Conservation (phyloP, 2,888 invertebrate genomes). For the Pteria penguin region DNA sequence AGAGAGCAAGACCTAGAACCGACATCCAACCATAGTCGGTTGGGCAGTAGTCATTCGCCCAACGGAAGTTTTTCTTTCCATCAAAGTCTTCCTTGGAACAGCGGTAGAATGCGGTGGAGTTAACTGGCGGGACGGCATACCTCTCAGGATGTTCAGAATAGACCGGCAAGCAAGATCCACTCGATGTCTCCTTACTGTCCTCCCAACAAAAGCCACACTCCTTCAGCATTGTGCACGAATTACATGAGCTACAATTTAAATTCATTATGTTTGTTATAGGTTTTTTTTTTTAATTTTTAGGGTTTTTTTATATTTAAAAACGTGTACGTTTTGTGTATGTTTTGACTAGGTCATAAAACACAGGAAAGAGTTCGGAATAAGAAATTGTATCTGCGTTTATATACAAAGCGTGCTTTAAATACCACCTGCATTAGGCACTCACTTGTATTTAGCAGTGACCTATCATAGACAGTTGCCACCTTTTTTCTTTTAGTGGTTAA, state of each 20-base stretch:
- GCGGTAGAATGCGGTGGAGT: constrained; percentile 34
- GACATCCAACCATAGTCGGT: constrained; percentile 80
- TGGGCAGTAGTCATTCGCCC: constrained; percentile 81
- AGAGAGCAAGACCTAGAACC: constrained; percentile 80
- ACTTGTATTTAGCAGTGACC: too few species aligned
- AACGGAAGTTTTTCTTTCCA: constrained; percentile 48
- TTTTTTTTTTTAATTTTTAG: too few species aligned
- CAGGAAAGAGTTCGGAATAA: too few species aligned
- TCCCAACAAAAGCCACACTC: constrained; percentile 81
- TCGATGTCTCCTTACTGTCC: constrained; percentile 38
- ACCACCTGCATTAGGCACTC: too few species aligned
- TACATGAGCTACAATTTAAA: constrained; percentile 62
- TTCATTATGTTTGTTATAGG: too few species aligned
- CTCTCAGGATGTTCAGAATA: constrained; percentile 50
- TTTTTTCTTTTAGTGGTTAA: too few species aligned
- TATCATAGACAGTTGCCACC: too few species aligned
- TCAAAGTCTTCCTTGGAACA: constrained; percentile 46
- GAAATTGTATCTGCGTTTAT: too few species aligned
- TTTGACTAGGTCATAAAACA: too few species aligned
- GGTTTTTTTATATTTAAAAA: too few species aligned
- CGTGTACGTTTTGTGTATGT: too few species aligned
- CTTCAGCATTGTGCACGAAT: constrained; percentile 57
- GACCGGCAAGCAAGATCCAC: constrained; percentile 72
- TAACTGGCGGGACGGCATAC: constrained; percentile 43
- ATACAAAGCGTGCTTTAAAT: too few species aligned